A percentile compares a stretch with the other conserved stretches of the same genome.
Conservation (phyloP, 92 coral and sea anemone genomes). For the Blastomussa wellsi region DNA sequence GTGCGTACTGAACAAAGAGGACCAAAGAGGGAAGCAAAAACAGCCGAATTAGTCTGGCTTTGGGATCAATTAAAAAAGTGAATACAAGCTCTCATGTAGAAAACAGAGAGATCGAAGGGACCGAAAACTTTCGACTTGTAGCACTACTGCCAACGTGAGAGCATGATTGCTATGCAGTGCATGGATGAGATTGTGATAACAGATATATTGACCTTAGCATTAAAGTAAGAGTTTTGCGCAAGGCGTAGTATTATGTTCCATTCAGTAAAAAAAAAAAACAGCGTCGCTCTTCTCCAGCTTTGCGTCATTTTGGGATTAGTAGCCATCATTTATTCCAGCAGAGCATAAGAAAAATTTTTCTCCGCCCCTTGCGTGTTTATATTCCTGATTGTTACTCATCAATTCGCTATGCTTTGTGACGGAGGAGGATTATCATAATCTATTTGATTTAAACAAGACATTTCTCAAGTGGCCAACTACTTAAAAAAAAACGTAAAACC, state of each 20-base stretch:
- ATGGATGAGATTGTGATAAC: background rate
- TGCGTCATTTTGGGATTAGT: background rate
- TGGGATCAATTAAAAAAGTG: no score
- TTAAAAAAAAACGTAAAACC: background rate
- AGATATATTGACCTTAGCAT: conserved; percentile 1
- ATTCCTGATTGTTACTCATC: background rate
- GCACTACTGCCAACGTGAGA: background rate
- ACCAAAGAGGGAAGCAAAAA: no score
- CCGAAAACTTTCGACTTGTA: background rate
- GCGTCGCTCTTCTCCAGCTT: background rate
- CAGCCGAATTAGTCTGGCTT: no score
- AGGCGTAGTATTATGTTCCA: background rate
- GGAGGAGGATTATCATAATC: conserved; percentile 15
- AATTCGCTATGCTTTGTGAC: conserved; percentile 10
- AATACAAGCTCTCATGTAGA: no score
- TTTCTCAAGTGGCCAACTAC: conserved; percentile 6
- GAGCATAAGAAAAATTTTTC: background rate
- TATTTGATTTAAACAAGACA: conserved; percentile 1
- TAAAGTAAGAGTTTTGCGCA: background rate
- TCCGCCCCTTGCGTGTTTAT: no score
- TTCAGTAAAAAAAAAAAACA: background rate
- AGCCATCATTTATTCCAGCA: background rate
- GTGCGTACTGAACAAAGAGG: no score
- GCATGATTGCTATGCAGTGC: background rate
- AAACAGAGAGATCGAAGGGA: no score